Evolutionary conservation across 2,797 vertebrate species (phyloP).

Genomic region (Carcharodon carcharias): DNA sequence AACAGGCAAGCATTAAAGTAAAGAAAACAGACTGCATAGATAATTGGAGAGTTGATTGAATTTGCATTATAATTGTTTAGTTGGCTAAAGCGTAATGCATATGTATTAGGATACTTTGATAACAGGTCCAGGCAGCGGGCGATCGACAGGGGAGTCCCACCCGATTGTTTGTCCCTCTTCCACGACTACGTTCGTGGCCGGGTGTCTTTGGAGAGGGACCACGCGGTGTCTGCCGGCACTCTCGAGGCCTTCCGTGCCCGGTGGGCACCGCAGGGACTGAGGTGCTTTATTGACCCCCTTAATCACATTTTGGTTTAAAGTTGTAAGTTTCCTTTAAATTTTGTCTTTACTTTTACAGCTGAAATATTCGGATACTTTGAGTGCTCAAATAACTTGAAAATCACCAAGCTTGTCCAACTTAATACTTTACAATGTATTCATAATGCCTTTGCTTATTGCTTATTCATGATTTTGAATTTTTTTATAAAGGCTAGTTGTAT

Average conservation of each 20-base stretch:
- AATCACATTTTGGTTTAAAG: too few species aligned
- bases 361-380: neutral
- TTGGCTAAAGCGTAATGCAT: slow-evolving; percentile 1
- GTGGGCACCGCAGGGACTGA: too few species aligned
- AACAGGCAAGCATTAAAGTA: neutral
- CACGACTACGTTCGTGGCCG: too few species aligned
- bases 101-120: neutral
- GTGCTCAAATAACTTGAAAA: neutral
- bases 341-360: too few species aligned
- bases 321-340: too few species aligned
- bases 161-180: too few species aligned
- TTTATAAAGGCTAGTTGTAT: neutral
- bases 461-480: neutral
- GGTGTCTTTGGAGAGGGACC: too few species aligned
- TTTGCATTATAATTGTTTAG: neutral
- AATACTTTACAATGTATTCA: neutral
- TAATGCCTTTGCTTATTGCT: neutral
- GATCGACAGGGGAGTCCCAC: too few species aligned
- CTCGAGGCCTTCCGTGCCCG: too few species aligned
- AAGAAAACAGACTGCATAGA: neutral
- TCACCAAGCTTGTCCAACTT: slow-evolving; percentile 22
- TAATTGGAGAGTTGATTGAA: slow-evolving; percentile 1
- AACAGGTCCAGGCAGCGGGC: too few species aligned
- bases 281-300: too few species aligned
- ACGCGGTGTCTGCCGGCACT: too few species aligned